Evolutionary conservation across 2,113 vertebrate genomes (phyloP).

Genomic region (Zosterops japonicus): DNA sequence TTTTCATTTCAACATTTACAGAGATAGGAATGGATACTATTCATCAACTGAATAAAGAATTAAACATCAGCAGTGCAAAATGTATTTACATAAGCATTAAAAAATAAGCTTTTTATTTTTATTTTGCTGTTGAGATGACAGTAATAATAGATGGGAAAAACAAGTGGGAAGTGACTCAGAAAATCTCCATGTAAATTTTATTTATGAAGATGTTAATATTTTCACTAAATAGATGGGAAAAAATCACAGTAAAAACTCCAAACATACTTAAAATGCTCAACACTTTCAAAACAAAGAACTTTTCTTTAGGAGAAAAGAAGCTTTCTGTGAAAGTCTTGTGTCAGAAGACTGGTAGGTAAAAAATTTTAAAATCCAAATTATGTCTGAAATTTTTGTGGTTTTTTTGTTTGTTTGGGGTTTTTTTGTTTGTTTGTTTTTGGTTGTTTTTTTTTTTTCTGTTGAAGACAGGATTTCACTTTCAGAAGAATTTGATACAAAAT

Average conservation of each 20-base stretch:
- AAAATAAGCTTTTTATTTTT: neutral
- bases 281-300: neutral
- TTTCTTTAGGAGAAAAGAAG: neutral
- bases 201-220: neutral
- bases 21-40: neutral
- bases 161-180: neutral
- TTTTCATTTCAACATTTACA: neutral
- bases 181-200: neutral
- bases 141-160: neutral
- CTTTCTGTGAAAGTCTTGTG: neutral
- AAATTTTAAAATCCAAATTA: neutral
- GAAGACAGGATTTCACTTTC: neutral
- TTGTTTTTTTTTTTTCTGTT: neutral
- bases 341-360: neutral
- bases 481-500: neutral
- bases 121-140: neutral
- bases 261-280: neutral
- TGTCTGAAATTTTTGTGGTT: neutral
- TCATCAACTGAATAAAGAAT: constrained; percentile 15
- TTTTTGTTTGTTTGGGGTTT: no score
- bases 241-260: neutral
- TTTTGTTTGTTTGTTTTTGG: no score
- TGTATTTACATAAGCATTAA: neutral
- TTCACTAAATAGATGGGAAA: neutral
- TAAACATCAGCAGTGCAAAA: neutral